Percentiles rank a stretch among this genome's conserved stretches.
Evolutionary conservation across 2,888 invertebrate genomes (phyloP).

Genomic region (Ophion ellenae): DNA sequence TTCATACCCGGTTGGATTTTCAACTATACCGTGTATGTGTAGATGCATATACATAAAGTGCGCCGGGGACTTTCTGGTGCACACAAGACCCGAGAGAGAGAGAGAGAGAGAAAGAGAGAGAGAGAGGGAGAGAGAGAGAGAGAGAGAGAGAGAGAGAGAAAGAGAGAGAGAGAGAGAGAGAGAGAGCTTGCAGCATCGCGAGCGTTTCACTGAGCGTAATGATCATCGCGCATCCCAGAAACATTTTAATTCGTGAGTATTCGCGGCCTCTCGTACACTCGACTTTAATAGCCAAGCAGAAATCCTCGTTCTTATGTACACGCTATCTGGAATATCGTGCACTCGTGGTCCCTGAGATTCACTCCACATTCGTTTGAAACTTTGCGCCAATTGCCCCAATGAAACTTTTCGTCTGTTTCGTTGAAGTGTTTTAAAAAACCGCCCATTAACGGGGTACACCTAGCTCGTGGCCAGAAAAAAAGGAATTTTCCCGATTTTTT

Average conservation of each 20-base stretch:
- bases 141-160: constrained; percentile 43
- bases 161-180: constrained; percentile 40
- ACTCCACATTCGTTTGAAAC: constrained; percentile 52
- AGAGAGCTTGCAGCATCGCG: constrained; percentile 58
- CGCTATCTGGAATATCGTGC: constrained; percentile 37
- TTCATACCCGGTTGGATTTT: constrained; percentile 61
- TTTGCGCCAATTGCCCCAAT: constrained; percentile 35
- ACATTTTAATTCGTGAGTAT: constrained; percentile 64
- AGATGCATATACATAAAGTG: constrained; percentile 19
- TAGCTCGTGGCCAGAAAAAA: too few relatives aligned
- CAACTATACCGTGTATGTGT: constrained; percentile 46
- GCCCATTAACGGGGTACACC: too few relatives aligned
- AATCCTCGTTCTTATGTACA: constrained; percentile 40
- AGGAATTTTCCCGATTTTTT: too few relatives aligned
- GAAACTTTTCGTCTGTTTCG: constrained; percentile 21
- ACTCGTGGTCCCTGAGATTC: constrained; percentile 47
- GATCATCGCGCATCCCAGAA: constrained; percentile 64
- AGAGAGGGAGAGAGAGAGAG: constrained; percentile 54
- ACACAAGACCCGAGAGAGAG: not conserved
- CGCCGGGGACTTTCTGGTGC: constrained; percentile 28
- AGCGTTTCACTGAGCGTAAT: constrained; percentile 65
- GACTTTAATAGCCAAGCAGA: constrained; percentile 51
- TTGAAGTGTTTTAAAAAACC: not conserved
- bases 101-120: constrained; percentile 57
- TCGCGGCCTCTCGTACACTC: constrained; percentile 50